Evolutionary conservation across 2,888 invertebrate genomes (phyloP).

Genomic region (Eupithecia exiguata): DNA sequence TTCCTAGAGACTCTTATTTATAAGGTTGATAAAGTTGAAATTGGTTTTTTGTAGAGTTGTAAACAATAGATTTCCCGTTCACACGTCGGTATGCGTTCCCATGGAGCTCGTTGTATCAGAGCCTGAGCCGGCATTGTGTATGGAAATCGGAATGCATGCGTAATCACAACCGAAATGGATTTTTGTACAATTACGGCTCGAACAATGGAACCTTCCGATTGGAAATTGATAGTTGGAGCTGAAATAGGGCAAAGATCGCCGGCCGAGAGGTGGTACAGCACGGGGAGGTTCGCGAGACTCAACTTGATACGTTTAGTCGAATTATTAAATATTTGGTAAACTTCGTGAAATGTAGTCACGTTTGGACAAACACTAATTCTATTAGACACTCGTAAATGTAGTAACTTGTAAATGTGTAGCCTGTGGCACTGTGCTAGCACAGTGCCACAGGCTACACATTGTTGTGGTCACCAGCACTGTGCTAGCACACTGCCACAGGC

Average conservation of each 20-base stretch:
- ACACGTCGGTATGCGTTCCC: conserved; percentile 28
- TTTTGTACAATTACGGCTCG: conserved; percentile 33
- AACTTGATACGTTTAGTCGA: not conserved
- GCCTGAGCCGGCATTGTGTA: conserved; percentile 25
- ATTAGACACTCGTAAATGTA: not conserved
- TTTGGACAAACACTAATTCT: not conserved
- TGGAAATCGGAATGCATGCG: conserved; percentile 39
- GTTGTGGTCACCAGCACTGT: too few relatives aligned
- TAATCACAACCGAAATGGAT: conserved; percentile 38
- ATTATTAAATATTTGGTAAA: not conserved
- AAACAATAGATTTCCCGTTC: conserved; percentile 22
- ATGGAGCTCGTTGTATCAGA: conserved; percentile 23
- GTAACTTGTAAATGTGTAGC: not conserved
- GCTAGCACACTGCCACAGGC: too few relatives aligned
- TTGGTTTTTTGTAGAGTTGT: not conserved
- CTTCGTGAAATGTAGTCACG: not conserved
- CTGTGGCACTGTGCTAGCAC: not conserved
- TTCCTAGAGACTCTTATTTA: conserved; percentile 12
- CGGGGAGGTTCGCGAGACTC: not conserved
- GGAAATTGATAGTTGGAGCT: conserved; percentile 31
- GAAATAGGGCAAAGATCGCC: conserved; percentile 7
- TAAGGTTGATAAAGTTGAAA: conserved; percentile 10
- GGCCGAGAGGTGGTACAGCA: not conserved
- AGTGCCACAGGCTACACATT: too few relatives aligned
- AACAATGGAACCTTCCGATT: conserved; percentile 30